Evolutionary conservation across 2,888 invertebrate species (phyloP), one percentile per base, ranked within the genome.

Genomic region (Parnassius mnemosyne): DNA sequence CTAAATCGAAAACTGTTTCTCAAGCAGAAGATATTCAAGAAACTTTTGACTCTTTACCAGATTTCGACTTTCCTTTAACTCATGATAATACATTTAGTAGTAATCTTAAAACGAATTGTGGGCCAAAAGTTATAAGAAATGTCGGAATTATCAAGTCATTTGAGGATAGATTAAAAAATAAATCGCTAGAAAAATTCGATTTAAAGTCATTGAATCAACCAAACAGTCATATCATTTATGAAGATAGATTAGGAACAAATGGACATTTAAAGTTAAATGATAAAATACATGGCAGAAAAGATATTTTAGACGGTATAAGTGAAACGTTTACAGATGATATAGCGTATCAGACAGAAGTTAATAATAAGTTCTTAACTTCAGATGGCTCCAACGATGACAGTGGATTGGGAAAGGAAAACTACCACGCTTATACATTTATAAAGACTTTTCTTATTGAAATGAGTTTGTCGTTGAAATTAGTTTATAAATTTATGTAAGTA

Each of bases 401-500:
- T 20, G 52, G 61, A n/a, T 53, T 61, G 42, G 57, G 61, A 5
- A 61, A 53, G 1, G 49, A 49, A 13, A 20, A 42, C 13, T 57
- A 53, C n/a, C 7, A 53, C n/a, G 43, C 10, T 1, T 25, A 57
- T 65, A 58, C 68, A 0, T 49, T 79, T 0, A 61, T 79, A 0
- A 76, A 76, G 13, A 65, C 65, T 1, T 85, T 84, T 67, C 69
- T 84, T 0, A 59, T 44, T 0, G 76, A 84, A 41, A 11, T 86
- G 0, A 76, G 75, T 44, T 44, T 16, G 0, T 67, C 77, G 0
- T 78, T 84, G 9, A 74, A 73, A 20, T 41, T 59, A 0, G 72
- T 83, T 10, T 74, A 76, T 46, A 55, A 62, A 1, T 84, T 83
- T 64, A 71, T 85, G 87, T 87, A 68, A 85, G 87, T 85, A 75